phyloP scores from a whole-genome alignment of 2,888 invertebrate genomes.

The Alentia gelatinosa region DNA sequence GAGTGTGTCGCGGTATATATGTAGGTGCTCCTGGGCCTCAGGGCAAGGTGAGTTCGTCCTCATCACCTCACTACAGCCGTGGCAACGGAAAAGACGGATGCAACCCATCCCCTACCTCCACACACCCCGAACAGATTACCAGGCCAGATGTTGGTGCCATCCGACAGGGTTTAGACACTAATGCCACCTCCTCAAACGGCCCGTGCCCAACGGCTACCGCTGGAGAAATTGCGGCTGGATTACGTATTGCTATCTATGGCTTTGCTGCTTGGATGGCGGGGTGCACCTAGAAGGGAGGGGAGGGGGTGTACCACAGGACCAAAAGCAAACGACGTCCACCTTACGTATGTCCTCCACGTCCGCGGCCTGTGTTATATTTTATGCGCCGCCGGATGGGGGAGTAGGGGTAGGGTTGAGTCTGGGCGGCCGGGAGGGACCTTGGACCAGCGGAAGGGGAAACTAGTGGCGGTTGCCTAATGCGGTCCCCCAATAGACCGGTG shows the following conservation, averaged over 20 bases:
- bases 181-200: slow-evolving; percentile 16
- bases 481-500: neutral
- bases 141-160: slow-evolving; percentile 15
- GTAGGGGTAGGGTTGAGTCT: neutral
- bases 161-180: slow-evolving; percentile 6
- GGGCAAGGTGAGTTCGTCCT: neutral
- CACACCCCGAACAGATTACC: slow-evolving; percentile 1
- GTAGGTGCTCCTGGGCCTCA: neutral
- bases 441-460: neutral
- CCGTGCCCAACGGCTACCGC: neutral
- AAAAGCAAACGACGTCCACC: too few species aligned
- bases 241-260: neutral
- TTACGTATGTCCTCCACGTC: neutral
- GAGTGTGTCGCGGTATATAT: neutral
- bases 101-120: neutral
- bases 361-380: neutral
- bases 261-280: too few species aligned
- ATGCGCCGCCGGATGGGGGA: neutral
- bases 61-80: neutral
- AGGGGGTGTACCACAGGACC: too few species aligned
- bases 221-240: neutral
- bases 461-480: neutral
- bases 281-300: too few species aligned
- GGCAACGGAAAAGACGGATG: neutral
- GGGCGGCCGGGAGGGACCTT: neutral